Base-by-base conservation (phyloP, 1,140 invertebrate genomes). In the Antheraea mylitta region DNA sequence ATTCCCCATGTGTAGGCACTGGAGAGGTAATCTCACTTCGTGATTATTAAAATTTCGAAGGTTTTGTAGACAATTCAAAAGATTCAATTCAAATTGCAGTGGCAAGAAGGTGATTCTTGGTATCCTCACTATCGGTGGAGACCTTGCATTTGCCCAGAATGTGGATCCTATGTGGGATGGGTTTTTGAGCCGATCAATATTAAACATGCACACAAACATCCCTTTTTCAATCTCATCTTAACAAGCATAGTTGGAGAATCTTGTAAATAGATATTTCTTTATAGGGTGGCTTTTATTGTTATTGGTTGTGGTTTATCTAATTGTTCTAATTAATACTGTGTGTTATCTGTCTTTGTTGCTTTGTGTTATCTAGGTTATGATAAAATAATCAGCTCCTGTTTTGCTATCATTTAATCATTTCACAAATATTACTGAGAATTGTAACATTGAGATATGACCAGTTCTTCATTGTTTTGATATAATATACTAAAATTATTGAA, bases 61-160 rank as follows among this genome's bases (percentile, higher is more conserved):
- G 62, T n/a, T 64, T 5, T n/a, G 9, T 45, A 16, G 7, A 63
- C 45, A 66, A 66, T 42, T 18, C 11, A 18, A 68, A 68, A 71
- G 68, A 75, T 67, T 64, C 36, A 58, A 58, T 37, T 48, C 63
- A 18, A 18, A 70, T 81, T 88, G 69, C 80, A 91, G 88, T 90
- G 89, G 89, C 77, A 83, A 59, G 75, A 81, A 66, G 80, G 77
- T 71, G 76, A 86, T 42, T 81, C 82, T 67, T 92, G 88, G 87
- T 92, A 83, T 78, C 82, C 87, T 58, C 85, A 80, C 45, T 89
- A 85, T 72, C 72, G 66, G 9, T 88, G 84, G 83, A 87, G 81
- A 70, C 77, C 77, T 18, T 92, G 89, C 68, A 65, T 85, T 10
- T 92, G 89, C 66, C 78, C 85, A 22, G 81, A 84, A 11, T 91